Conservation (phyloP, 2,113 vertebrate genomes). For the Brachirus orientalis region DNA sequence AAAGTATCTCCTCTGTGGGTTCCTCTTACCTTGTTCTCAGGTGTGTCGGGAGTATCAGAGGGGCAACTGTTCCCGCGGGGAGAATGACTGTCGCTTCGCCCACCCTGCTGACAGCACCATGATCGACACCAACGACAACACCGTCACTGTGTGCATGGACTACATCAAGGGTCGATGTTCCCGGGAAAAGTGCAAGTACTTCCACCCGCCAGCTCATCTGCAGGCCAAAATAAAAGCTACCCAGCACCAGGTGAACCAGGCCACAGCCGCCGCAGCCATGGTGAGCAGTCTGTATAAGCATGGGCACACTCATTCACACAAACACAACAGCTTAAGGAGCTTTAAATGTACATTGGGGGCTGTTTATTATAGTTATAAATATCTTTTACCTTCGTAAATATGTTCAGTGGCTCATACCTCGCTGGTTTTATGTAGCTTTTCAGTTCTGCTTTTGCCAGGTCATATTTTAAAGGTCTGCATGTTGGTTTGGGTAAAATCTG, state of each 20-base stretch:
- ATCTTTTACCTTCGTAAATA: not conserved
- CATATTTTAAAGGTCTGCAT: slow-evolving; percentile 39
- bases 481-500: slow-evolving; percentile 40
- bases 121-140: slow-evolving; percentile 99
- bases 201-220: slow-evolving; percentile 96
- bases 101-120: slow-evolving; percentile 97
- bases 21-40: slow-evolving; percentile 63
- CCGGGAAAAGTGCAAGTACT: slow-evolving; percentile 99
- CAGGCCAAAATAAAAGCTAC: slow-evolving; percentile 99
- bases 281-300: slow-evolving; percentile 82
- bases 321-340: slow-evolving; percentile 3
- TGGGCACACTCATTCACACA: slow-evolving; percentile 30
- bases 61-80: slow-evolving; percentile 95
- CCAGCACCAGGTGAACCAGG: slow-evolving; percentile 99
- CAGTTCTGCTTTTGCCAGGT: slow-evolving; percentile 55
- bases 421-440: slow-evolving; percentile 43
- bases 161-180: slow-evolving; percentile 99
- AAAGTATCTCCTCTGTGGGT: not conserved
- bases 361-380: not conserved
- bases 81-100: slow-evolving; percentile 95
- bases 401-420: slow-evolving; percentile 37
- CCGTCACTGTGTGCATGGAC: slow-evolving; percentile 99
- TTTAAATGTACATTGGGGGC: slow-evolving; percentile 3
- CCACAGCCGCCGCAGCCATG: slow-evolving; percentile 96
- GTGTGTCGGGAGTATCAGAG: slow-evolving; percentile 98